Percentiles rank a stretch among this genome's conserved stretches.
phyloP scores from a whole-genome alignment of 2,888 invertebrate species.

The Latheticus oryzae region DNA sequence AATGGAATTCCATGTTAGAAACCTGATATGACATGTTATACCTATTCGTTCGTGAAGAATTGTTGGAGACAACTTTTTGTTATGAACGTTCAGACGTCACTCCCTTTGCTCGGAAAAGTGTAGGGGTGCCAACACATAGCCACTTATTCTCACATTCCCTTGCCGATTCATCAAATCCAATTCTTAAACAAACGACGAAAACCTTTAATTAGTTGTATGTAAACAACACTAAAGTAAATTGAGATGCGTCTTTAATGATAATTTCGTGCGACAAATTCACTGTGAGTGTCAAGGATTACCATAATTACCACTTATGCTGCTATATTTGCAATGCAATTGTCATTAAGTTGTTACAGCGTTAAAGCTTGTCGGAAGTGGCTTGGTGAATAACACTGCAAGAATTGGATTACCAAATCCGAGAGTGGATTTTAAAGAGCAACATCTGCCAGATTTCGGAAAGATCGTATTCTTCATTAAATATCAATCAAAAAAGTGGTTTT shows the following conservation, averaged over 20 bases:
- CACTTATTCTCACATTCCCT: slow-evolving; percentile 16
- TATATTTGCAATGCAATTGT: slow-evolving; percentile 18
- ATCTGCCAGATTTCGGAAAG: neutral
- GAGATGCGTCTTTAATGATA: slow-evolving; percentile 8
- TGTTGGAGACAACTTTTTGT: slow-evolving; percentile 15
- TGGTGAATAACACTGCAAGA: slow-evolving; percentile 2
- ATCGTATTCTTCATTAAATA: neutral
- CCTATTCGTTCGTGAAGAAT: slow-evolving; percentile 16
- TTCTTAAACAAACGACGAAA: slow-evolving; percentile 6
- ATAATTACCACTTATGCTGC: slow-evolving; percentile 20
- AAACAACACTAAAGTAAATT: slow-evolving; percentile 12
- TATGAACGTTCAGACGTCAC: slow-evolving; percentile 1
- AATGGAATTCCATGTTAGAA: slow-evolving; percentile 13
- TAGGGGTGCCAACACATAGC: slow-evolving; percentile 7
- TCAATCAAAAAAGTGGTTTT: no score
- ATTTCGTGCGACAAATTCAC: slow-evolving; percentile 17
- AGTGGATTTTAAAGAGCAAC: slow-evolving; percentile 2
- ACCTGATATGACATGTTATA: slow-evolving; percentile 23
- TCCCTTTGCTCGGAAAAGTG: slow-evolving; percentile 3
- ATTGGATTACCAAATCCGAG: slow-evolving; percentile 7
- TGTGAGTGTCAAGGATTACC: slow-evolving; percentile 18
- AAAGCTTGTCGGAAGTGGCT: neutral
- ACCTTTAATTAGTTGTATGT: slow-evolving; percentile 12
- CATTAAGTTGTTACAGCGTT: slow-evolving; percentile 11
- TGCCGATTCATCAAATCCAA: slow-evolving; percentile 20